Conservation (phyloP, 2,888 invertebrate genomes). For the Agrochola lota region DNA sequence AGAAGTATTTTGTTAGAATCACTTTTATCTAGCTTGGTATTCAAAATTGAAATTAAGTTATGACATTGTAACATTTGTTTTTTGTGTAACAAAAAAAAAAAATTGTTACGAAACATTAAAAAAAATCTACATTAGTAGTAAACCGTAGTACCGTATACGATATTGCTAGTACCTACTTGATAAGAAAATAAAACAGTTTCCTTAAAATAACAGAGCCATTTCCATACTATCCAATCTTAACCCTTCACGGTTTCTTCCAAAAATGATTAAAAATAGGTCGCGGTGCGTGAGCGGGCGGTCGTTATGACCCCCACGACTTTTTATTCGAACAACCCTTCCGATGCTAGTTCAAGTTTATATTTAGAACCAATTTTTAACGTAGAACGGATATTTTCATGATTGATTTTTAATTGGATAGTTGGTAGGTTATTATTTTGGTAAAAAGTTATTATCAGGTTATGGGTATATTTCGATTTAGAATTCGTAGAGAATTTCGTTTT, state of each 20-base stretch:
- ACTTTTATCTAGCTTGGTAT: too few relatives aligned
- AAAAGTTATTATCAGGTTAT: too few relatives aligned
- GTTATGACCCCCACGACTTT: slow-evolving; percentile 81
- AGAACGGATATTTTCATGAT: slow-evolving; percentile 44
- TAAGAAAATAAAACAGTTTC: background rate
- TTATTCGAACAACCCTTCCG: slow-evolving; percentile 72
- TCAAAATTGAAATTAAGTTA: too few relatives aligned
- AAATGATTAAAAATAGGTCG: slow-evolving; percentile 90
- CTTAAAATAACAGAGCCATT: slow-evolving; percentile 51
- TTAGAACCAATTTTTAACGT: slow-evolving; percentile 42
- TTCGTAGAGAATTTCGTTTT: background rate
- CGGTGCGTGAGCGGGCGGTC: slow-evolving; percentile 84
- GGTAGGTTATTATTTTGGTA: too few relatives aligned
- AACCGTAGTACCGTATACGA: background rate
- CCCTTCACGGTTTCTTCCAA: slow-evolving; percentile 84
- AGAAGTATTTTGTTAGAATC: too few relatives aligned
- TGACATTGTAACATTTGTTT: too few relatives aligned
- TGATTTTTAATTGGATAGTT: slow-evolving; percentile 48
- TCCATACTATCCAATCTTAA: slow-evolving; percentile 74
- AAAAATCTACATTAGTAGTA: too few relatives aligned
- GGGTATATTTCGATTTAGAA: background rate
- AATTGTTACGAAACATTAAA: too few relatives aligned
- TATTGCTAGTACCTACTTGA: background rate
- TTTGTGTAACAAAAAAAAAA: too few relatives aligned
- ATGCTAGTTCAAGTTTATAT: slow-evolving; percentile 55